Percentiles rank a stretch among this genome's conserved stretches.
Evolutionary conservation across 2,113 vertebrate genomes (phyloP).

Genomic region (Grammomys dolichurus): DNA sequence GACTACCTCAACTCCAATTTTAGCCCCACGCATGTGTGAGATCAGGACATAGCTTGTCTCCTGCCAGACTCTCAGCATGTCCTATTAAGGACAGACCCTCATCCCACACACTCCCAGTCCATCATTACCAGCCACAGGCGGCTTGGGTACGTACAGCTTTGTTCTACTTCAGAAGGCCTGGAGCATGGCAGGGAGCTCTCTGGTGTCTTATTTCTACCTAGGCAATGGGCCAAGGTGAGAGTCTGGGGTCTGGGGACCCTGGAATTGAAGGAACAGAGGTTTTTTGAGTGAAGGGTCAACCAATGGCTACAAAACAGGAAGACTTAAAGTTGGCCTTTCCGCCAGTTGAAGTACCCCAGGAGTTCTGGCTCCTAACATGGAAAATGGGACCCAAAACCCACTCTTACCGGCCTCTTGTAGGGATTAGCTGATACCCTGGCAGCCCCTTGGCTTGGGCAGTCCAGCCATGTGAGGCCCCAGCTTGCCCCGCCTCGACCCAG

Average conservation of each 20-base stretch:
- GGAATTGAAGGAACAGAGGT: background rate
- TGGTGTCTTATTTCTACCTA: fast-evolving
- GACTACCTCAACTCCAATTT: slow-evolving; percentile 74
- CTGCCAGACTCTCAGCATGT: background rate
- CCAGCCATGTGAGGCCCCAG: background rate
- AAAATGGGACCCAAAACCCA: slow-evolving; percentile 70
- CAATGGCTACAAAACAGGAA: fast-evolving
- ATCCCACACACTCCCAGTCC: slow-evolving; percentile 13
- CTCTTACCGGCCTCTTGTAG: slow-evolving; percentile 26
- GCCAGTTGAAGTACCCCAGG: background rate
- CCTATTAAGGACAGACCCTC: slow-evolving; percentile 74
- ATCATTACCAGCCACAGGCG: background rate
- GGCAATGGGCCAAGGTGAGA: background rate
- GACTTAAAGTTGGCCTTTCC: background rate
- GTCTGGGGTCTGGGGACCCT: background rate
- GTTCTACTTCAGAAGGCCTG: slow-evolving; percentile 2
- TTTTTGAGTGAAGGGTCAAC: background rate
- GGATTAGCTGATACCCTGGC: slow-evolving; percentile 67
- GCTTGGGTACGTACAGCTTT: fast-evolving
- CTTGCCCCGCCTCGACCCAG: background rate
- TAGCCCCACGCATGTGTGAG: slow-evolving; percentile 59
- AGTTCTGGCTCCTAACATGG: slow-evolving; percentile 37
- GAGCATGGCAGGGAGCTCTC: fast-evolving
- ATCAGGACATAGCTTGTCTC: background rate
- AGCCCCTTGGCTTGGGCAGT: background rate